Evolutionary conservation across 2,113 vertebrate species (phyloP), one percentile per base, ranked within the genome.

Genomic region (Heterocephalus glaber): DNA sequence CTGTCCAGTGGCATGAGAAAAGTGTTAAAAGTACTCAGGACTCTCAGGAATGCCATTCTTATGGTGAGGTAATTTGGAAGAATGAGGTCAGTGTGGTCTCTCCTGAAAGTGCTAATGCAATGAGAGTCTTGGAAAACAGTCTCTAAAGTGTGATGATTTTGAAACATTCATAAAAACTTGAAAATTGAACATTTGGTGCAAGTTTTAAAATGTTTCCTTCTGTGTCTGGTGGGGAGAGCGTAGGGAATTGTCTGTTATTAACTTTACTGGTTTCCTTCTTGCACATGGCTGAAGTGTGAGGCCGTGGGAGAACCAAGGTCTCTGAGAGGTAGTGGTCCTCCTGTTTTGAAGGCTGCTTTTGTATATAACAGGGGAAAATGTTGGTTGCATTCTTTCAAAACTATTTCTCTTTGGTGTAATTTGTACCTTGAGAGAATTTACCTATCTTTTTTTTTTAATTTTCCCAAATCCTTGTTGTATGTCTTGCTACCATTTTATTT

Each of bases 101-200:
- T 93, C 24, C 1, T 54, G 44, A 87, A 97, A 93, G 86, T 41
- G 24, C 66, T 61, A 89, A 44, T 47, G 80, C 56, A 61, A 52
- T 85, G 77, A 90, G 58, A 82, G 61, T 84, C 76, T 93, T 72
- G 70, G 85, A 54, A 76, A 68, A 86, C 84, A 30, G 10, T 60
- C 86, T 66, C 47, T 60, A 47, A 95, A 86, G 35, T 94, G 30
- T 86, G 72, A 49, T 94, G 44, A 88, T 94, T 97, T 95, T 82
- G 92, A 96, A 96, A 95, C 19, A 86, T 90, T 92, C 68, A 24
- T 90, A 41, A 95, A 92, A 92, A 72, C 60, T 70, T 86, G 56
- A 95, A 89, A 86, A 33, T 35, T 66, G 30, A 82, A 61, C 54
- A 19, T 90, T 54, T 26, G 2, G 28, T 47, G 84, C 28, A 77